Evolutionary conservation across 2,888 invertebrate genomes (phyloP), one percentile per base, ranked within the genome.

Genomic region (Drosophila hamatofila): DNA sequence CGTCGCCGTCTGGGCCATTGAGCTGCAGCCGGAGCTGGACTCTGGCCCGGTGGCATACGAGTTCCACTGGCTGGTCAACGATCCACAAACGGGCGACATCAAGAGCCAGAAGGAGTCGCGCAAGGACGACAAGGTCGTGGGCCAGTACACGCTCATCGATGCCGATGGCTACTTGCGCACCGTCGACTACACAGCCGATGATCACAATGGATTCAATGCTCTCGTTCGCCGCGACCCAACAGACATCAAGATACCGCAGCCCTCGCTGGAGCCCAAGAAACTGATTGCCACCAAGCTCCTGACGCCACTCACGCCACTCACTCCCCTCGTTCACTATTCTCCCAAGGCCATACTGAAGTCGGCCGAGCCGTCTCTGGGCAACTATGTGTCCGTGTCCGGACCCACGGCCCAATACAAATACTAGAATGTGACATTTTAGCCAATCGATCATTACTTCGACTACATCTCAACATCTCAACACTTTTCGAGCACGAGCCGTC

Each of bases 151-250:
- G 61, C 86, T 94, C 5, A 91, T 94, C 74, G 94, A 94, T 72
- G 87, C 94, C 27, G 94, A 94, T 90, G 94, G 94, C 39, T 92
- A 92, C 78, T 92, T 92, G 61, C 93, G 94, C 69, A 92, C 93
- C 41, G 94, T 94, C n/a, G 93, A 94, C 25, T 94, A 94, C 89
- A 92, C 92, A 62, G 93, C 94, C 30, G 94, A 94, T 82, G 91
- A 93, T n/a, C 93, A 93, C 78, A 93, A 90, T 70, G 94, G 94
- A 63, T 94, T 94, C 91, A 94, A 94, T 82, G 94, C 94, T 5
- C 85, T 94, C 42, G 94, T 94, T 2, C 92, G 92, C 68, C 93
- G 93, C 42, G 93, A 94, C 80, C 93, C 93, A n/a, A 93, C 93
- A 3, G 78, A 91, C 58, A 91, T 91, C 44, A 92, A 92, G 72